Percentiles rank a stretch among this genome's conserved stretches.
Conservation (phyloP, 2,113 vertebrate genomes). For the Willisornis vidua region DNA sequence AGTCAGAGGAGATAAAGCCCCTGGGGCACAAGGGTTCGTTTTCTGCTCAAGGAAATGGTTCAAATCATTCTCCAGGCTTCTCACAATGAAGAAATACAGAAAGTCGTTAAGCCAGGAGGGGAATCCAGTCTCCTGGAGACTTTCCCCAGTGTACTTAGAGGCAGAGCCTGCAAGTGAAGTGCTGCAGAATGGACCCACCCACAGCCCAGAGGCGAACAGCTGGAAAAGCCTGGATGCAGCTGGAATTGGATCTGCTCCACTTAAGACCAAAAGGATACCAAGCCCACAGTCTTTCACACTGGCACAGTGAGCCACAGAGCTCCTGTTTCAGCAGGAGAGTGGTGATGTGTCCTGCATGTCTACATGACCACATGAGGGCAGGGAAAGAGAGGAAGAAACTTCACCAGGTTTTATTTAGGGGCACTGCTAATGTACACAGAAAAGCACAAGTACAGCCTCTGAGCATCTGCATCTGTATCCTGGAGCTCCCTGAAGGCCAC, state of each 20-base stretch:
- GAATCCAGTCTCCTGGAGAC: not conserved
- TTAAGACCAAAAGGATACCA: not conserved
- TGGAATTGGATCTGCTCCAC: not conserved
- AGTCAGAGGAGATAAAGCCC: not conserved
- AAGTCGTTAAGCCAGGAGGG: not conserved
- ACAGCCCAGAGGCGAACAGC: too few species aligned
- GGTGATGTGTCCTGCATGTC: accelerated
- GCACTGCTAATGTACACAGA: not conserved
- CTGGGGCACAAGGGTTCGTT: not conserved
- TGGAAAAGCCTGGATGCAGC: not conserved
- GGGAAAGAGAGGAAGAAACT: not conserved
- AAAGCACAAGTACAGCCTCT: not conserved
- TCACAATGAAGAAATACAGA: not conserved
- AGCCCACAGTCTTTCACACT: not conserved
- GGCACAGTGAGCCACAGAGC: not conserved
- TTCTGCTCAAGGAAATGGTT: not conserved
- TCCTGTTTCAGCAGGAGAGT: not conserved
- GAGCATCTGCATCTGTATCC: not conserved
- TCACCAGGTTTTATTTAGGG: slow-evolving; percentile 20
- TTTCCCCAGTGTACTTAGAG: not conserved
- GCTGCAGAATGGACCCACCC: not conserved
- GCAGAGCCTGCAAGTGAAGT: not conserved
- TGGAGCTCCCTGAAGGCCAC: not conserved
- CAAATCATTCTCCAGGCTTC: not conserved
- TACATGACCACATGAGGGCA: not conserved